These are phyloP conservation scores for Heterocephalus glaber DNA, from an alignment of 2,113 vertebrate species.

Conservation along the genomic window DNA sequence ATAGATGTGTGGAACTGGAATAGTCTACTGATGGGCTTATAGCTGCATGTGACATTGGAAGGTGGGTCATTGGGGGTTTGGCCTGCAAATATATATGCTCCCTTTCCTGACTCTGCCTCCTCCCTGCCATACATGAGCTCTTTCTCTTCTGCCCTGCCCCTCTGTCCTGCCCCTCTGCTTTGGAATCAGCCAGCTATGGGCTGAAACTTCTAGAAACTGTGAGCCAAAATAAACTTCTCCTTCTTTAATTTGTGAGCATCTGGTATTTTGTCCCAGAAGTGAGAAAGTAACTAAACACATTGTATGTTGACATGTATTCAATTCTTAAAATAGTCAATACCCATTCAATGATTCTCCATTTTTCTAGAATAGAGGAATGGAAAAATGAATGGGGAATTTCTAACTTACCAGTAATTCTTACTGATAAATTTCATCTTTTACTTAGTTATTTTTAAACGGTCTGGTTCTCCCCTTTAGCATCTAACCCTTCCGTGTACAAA, in stretches of 20 bases:
- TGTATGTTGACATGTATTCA: neutral
- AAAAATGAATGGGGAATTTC: constrained; percentile 28
- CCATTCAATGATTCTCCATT: constrained; percentile 5
- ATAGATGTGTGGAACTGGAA: neutral
- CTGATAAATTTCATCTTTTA: neutral
- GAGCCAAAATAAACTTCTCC: neutral
- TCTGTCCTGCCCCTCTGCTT: neutral
- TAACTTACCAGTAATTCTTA: neutral
- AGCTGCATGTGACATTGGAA: neutral
- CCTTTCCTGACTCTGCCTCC: neutral
- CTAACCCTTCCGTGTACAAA: neutral
- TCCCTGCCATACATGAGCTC: neutral
- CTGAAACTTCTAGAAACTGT: neutral
- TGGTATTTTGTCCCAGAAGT: neutral
- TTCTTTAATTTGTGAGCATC: neutral
- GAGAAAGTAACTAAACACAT: neutral
- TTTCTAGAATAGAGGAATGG: neutral
- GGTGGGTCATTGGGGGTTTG: neutral
- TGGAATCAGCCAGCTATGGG: neutral
- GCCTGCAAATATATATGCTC: neutral
- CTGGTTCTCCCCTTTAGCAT: neutral
- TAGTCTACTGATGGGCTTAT: neutral
- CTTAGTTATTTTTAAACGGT: neutral
- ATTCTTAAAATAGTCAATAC: constrained; percentile 21
- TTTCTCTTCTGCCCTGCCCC: neutral